Evolutionary conservation across 2,113 vertebrate genomes (phyloP).

Genomic region (Protobothrops mucrosquamatus): DNA sequence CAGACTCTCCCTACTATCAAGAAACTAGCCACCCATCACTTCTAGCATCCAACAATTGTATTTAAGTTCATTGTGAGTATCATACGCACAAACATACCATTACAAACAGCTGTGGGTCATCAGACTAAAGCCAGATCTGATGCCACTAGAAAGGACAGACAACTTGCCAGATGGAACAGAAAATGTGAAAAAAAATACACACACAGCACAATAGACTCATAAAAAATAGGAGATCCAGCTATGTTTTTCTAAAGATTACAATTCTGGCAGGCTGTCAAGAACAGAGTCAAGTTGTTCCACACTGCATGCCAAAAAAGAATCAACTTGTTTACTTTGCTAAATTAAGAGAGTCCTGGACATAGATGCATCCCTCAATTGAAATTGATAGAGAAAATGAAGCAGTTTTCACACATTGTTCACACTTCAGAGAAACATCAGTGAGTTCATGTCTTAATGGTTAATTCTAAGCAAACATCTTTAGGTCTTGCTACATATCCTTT

Average conservation of each 20-base stretch:
- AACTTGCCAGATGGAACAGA: slow-evolving; percentile 29
- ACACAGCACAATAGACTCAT: not conserved
- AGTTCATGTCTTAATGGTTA: not conserved
- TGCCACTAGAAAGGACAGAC: not conserved
- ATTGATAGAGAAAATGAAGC: not conserved
- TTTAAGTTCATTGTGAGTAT: not conserved
- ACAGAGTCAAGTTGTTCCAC: not conserved
- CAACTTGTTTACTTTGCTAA: not conserved
- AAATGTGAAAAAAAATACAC: slow-evolving; percentile 14
- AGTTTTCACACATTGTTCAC: not conserved
- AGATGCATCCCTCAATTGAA: not conserved
- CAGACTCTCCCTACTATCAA: not conserved
- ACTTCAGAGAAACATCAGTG: not conserved
- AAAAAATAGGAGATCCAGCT: not conserved
- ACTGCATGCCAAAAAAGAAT: not conserved
- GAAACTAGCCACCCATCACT: not conserved
- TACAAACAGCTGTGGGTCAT: not conserved
- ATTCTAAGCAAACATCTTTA: not conserved
- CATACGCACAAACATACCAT: not conserved
- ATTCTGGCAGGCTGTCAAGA: slow-evolving; percentile 29
- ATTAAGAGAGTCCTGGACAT: not conserved
- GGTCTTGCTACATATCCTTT: not conserved
- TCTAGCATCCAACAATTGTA: not conserved
- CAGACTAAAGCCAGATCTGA: not conserved
- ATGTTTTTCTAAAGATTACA: slow-evolving; percentile 1